A percentile compares a stretch with the other conserved stretches of the same genome.
Conservation (phyloP, 2,797 vertebrate species). For the Alauda arvensis region DNA sequence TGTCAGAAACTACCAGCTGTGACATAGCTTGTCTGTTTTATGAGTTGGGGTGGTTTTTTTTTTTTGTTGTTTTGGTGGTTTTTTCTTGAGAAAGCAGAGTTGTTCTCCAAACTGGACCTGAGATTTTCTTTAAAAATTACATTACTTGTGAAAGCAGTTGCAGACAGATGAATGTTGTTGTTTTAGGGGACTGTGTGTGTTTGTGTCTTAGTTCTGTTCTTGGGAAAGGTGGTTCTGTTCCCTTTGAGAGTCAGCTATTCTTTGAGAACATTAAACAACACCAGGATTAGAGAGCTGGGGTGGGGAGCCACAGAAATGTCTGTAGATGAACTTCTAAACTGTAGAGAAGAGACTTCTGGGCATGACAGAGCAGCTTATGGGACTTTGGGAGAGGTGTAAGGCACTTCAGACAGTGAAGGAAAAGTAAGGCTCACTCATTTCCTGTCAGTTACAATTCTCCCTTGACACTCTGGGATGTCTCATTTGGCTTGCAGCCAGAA, state of each 20-base stretch:
- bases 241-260: rapidly evolving
- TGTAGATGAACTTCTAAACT: neutral
- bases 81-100: neutral
- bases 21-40: neutral
- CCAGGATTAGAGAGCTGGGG: neutral
- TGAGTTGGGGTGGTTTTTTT: neutral
- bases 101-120: neutral
- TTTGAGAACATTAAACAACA: neutral
- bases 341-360: neutral
- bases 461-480: neutral
- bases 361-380: neutral
- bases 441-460: neutral
- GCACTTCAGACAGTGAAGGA: neutral
- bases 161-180: neutral
- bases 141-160: neutral
- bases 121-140: neutral
- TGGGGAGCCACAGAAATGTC: neutral
- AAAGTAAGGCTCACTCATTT: neutral
- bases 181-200: neutral
- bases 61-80: too few relatives aligned
- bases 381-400: neutral
- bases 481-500: neutral
- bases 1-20: neutral
- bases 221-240: neutral
- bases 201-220: rapidly evolving